Percentiles rank a stretch among this genome's conserved stretches.
These are phyloP conservation scores for Drosophila nigrodunni DNA, from an alignment of 1,140 invertebrate genomes.

Conservation along the genomic window DNA sequence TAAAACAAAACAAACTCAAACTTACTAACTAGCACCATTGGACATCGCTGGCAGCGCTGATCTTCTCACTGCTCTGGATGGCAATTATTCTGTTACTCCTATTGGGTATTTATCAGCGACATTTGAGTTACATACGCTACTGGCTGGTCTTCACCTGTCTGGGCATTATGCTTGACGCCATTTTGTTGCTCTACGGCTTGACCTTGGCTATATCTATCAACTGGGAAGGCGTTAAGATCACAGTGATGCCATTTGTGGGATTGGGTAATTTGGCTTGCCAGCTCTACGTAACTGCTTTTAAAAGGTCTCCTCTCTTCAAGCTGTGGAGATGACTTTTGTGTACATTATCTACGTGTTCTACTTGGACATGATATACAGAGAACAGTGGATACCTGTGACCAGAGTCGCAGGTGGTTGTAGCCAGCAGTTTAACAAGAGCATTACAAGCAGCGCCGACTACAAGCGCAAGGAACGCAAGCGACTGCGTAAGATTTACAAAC, in stretches of 20 bases:
- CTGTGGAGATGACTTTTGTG: slow-evolving; percentile 75
- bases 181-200: slow-evolving; percentile 62
- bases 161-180: slow-evolving; percentile 58
- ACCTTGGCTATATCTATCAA: slow-evolving; percentile 56
- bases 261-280: slow-evolving; percentile 36
- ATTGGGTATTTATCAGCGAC: slow-evolving; percentile 44
- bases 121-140: slow-evolving; percentile 44
- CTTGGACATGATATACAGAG: slow-evolving; percentile 37
- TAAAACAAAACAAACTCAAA: no score
- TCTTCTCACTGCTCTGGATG: slow-evolving; percentile 61
- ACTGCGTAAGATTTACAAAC: slow-evolving; percentile 20
- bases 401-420: slow-evolving; percentile 13
- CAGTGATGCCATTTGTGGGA: slow-evolving; percentile 60
- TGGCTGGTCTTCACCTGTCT: slow-evolving; percentile 68
- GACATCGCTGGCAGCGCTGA: slow-evolving; percentile 50
- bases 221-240: slow-evolving; percentile 65
- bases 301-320: neutral
- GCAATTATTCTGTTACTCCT: slow-evolving; percentile 47
- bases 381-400: slow-evolving; percentile 24
- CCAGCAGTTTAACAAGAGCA: neutral
- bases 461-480: slow-evolving; percentile 35
- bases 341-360: slow-evolving; percentile 66
- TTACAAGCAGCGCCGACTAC: slow-evolving; percentile 1
- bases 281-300: neutral
- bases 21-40: slow-evolving; percentile 37